Evolutionary conservation across 2,797 vertebrate species (phyloP), one percentile per base, ranked within the genome.

Genomic region (Saxicola maurus): DNA sequence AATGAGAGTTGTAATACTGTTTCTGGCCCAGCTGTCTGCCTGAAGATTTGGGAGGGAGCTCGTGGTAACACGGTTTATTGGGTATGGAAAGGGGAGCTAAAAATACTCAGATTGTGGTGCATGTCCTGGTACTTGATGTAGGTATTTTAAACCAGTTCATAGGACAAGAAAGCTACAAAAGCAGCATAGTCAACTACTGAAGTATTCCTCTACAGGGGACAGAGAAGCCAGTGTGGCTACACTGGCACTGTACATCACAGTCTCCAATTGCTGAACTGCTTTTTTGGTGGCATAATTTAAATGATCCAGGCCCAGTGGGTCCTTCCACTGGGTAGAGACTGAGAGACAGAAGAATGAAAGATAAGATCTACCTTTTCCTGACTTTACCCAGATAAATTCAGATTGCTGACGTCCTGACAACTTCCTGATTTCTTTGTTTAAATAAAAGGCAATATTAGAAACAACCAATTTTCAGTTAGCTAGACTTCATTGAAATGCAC

Each of bases 41-140:
- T 2, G 5, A 53, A 81, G 27, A 45, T 69, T 7, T 45, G 24
- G 30, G 16, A 69, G 38, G 18, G 11, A 66, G 24, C 27, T 69
- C 0, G 0, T 49, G 14, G 7, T 62, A 62, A 20, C 21, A 62
- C 7, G 3, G 1, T n/a, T 86, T 73, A 25, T 14, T 76, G 3
- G 12, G 2, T 57, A 11, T 33, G 7, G 5, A 13, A 25, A 8
- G 19, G 12, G 27, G 8, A 65, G 43, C 21, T 57, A 37, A 4
- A 71, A 74, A 66, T 40, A 51, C 28, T 31, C 6, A 31, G 31
- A 31, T 37, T 75, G 30, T 8, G 7, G 15, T 35, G 15, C 11
- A 17, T 33, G 25, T 61, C 13, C 17, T 35, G 5, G 15, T 59
- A 59, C 15, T 28, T 81, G n/a, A 53, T 46, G 6, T 1, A 40